A percentile compares a stretch with the other conserved stretches of the same genome.
These are phyloP conservation scores for Clytia hemisphaerica DNA, from an alignment of 30 jellyfish, hydroid and myxozoan species.

Conservation along the genomic window DNA sequence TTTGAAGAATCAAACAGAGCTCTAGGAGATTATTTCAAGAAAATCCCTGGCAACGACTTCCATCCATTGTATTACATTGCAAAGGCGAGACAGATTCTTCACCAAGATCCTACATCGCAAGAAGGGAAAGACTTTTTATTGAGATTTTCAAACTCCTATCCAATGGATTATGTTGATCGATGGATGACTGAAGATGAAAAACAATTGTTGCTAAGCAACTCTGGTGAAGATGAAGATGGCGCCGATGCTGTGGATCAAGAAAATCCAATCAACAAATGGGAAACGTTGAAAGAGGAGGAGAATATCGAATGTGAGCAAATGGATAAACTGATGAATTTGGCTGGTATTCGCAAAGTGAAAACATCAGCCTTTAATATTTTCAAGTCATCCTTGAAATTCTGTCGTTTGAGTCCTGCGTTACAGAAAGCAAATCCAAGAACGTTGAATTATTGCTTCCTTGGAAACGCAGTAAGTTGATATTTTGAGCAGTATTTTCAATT, in stretches of 20 bases:
- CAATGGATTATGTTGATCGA: neutral
- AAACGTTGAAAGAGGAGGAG: conserved; percentile 3
- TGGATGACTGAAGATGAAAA: neutral
- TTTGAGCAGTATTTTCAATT: no score
- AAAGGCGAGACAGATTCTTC: neutral
- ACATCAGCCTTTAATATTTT: neutral
- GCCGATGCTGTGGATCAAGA: neutral
- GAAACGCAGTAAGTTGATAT: conserved; percentile 11
- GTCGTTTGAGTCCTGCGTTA: conserved; percentile 4
- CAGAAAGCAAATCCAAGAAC: neutral
- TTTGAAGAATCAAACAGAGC: neutral
- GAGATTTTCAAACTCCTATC: neutral
- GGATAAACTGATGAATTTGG: conserved; percentile 6
- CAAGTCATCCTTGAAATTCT: conserved; percentile 6
- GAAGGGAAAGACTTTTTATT: neutral
- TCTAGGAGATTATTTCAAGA: neutral
- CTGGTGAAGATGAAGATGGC: neutral
- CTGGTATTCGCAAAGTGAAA: conserved; percentile 14
- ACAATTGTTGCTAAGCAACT: no score
- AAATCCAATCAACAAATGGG: conserved; percentile 6
- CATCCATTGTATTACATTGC: conserved; percentile 8
- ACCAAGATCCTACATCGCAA: neutral
- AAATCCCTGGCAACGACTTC: neutral
- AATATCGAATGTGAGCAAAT: neutral
- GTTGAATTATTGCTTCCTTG: conserved; percentile 15